Base-by-base conservation (phyloP, 2,113 vertebrate species). In the Myotis yumanensis region DNA sequence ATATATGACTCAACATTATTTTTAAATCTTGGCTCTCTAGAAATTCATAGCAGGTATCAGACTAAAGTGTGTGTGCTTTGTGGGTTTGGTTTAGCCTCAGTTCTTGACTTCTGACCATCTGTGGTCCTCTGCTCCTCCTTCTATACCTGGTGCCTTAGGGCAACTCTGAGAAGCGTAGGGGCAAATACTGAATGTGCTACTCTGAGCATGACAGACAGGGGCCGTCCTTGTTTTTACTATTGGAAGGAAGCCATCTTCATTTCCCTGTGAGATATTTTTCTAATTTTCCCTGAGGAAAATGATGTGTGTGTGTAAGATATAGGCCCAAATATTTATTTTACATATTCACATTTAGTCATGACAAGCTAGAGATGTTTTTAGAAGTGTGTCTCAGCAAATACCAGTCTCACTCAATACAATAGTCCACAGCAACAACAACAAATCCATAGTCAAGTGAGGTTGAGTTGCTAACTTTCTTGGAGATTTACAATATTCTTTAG, bases 261-360 rank as follows among this genome's bases (percentile, higher is more conserved):
- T 17, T 1, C 12, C 5, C 30, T 28, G 6, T 46, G 15, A 91
- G 30, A 20, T 66, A 86, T 62, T 89, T 64, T 81, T 77, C 23
- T 25, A 54, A 48, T 89, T 95, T 92, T 89, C 6, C 43, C 86
- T 79, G 15, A 57, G 32, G 17, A n/a, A n/a, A n/a, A n/a, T n/a
- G 4, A 16, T 66, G 43, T 40, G 32, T 51, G 35, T 37, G 25
- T 52, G 20, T 75, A 75, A 64, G 16, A 85, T 12, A 66, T 22
- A 96, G n/a, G 12, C 73, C 18, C 68, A 83, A 82, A 51, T 52
- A 72, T 66, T 90, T 89, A 83, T 54, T 85, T 59, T 83, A 51
- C 5, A 28, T 75, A 46, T 76, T 93, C 32, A 64, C 17, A 76
- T 82, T 32, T 66, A 82, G 35, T 75, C 57, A 64, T 52, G 71